These are phyloP conservation scores for Chaenogobius annularis DNA, from an alignment of 2,113 vertebrate genomes.

Conservation along the genomic window DNA sequence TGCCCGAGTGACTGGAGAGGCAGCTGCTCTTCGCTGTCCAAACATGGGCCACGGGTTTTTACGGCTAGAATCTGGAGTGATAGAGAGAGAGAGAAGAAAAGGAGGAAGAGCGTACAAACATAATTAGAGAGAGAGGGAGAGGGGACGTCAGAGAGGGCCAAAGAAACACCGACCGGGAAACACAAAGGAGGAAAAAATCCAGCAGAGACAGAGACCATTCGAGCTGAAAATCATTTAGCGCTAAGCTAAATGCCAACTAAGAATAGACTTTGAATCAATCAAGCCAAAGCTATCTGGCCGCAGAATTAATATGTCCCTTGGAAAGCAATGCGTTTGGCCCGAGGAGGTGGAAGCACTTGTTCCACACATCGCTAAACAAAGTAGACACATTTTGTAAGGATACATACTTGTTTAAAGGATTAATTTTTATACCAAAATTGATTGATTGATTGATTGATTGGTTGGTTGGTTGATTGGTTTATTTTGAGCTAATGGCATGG, in stretches of 20 bases:
- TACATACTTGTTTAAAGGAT: too few species aligned
- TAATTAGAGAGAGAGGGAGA: slow-evolving; percentile 52
- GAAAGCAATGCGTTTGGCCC: slow-evolving; percentile 47
- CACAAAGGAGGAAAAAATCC: slow-evolving; percentile 24
- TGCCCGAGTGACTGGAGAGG: slow-evolving; percentile 45
- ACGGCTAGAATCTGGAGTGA: slow-evolving; percentile 48
- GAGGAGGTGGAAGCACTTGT: slow-evolving; percentile 3
- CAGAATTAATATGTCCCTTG: slow-evolving; percentile 67
- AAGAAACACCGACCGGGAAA: slow-evolving; percentile 21
- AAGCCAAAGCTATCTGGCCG: slow-evolving; percentile 59
- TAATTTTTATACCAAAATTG: too few species aligned
- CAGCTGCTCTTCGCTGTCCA: slow-evolving; percentile 44
- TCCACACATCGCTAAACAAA: not conserved
- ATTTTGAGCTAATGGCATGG: too few species aligned
- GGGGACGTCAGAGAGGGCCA: slow-evolving; percentile 23
- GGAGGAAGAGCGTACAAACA: slow-evolving; percentile 21
- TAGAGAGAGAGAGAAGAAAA: slow-evolving; percentile 7
- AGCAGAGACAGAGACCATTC: slow-evolving; percentile 48
- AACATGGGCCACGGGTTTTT: slow-evolving; percentile 28
- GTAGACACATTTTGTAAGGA: not conserved
- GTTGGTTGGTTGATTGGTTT: too few species aligned
- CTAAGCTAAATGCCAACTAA: slow-evolving; percentile 79
- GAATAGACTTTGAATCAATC: slow-evolving; percentile 81
- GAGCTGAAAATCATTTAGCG: slow-evolving; percentile 77
- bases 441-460: too few species aligned